A percentile compares a stretch with the other conserved stretches of the same genome.
Conservation (phyloP, 2,888 invertebrate genomes). For the Pandemis corylana region DNA sequence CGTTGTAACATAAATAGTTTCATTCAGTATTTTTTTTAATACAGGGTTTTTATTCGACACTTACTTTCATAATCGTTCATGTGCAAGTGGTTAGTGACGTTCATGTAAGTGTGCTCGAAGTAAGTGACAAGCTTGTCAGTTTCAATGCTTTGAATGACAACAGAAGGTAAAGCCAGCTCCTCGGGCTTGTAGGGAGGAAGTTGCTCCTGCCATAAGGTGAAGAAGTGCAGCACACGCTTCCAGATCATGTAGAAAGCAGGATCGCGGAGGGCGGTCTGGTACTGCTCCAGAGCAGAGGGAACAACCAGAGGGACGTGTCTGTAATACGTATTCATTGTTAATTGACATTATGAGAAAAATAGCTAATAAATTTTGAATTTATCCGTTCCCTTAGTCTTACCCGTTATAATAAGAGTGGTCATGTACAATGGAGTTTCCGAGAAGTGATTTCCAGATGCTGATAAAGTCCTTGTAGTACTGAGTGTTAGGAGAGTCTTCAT, state of each 20-base stretch:
- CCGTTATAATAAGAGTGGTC: conserved; percentile 55
- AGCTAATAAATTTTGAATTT: background rate
- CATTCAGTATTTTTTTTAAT: background rate
- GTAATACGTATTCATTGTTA: conserved; percentile 39
- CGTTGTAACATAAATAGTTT: background rate
- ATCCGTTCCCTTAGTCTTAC: conserved; percentile 51
- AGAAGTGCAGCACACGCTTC: conserved; percentile 85
- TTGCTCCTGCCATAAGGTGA: conserved; percentile 84
- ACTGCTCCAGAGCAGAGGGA: conserved; percentile 88
- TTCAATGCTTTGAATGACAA: conserved; percentile 86
- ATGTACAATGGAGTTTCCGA: conserved; percentile 78
- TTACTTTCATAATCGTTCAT: conserved; percentile 75
- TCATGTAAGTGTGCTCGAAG: conserved; percentile 87
- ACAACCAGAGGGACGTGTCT: conserved; percentile 71
- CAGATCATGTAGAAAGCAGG: conserved; percentile 88
- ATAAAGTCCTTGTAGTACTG: conserved; percentile 86
- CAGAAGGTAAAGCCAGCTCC: conserved; percentile 86
- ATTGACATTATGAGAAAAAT: background rate
- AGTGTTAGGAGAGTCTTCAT: conserved; percentile 85
- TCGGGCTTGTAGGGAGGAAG: conserved; percentile 86
- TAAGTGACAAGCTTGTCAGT: conserved; percentile 88
- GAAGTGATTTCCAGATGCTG: conserved; percentile 82
- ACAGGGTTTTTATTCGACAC: conserved; percentile 16
- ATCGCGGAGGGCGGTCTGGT: conserved; percentile 87
- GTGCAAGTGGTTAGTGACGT: conserved; percentile 84